Evolutionary conservation across 2,888 invertebrate genomes (phyloP).

Genomic region (Thecophora atra): DNA sequence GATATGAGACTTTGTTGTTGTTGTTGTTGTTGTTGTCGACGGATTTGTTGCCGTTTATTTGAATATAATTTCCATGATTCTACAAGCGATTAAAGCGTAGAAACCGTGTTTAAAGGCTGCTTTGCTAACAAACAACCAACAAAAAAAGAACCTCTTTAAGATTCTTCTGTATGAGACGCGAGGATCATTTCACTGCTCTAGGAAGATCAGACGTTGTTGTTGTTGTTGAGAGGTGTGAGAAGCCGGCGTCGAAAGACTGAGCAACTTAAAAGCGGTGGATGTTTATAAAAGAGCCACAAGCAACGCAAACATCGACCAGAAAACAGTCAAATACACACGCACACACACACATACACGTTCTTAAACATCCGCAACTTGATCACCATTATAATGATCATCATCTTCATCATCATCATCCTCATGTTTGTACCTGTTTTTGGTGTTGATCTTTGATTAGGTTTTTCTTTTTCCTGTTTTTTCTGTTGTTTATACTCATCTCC

Average conservation of each 20-base stretch:
- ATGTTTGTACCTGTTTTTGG: neutral
- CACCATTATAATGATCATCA: too few relatives aligned
- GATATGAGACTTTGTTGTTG: too few relatives aligned
- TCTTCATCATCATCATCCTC: neutral
- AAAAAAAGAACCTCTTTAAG: neutral
- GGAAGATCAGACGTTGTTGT: too few relatives aligned
- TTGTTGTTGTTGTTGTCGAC: conserved; percentile 16
- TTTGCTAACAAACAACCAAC: neutral
- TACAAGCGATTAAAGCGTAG: neutral
- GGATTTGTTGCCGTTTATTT: conserved; percentile 37
- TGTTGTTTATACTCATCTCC: too few relatives aligned
- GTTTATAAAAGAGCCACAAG: too few relatives aligned
- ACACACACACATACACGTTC: neutral
- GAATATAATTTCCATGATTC: conserved; percentile 25
- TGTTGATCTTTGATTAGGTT: neutral
- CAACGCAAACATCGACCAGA: too few relatives aligned
- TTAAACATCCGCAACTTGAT: neutral
- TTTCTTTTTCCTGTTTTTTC: neutral
- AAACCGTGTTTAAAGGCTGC: conserved; percentile 7
- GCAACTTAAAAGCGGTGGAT: too few relatives aligned
- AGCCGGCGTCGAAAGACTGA: too few relatives aligned
- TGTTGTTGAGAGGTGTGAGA: too few relatives aligned
- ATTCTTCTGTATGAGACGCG: neutral
- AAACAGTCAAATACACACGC: too few relatives aligned
- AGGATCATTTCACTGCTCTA: neutral